Conservation (phyloP, 2,888 invertebrate species). For the Lasioglossum morio region DNA sequence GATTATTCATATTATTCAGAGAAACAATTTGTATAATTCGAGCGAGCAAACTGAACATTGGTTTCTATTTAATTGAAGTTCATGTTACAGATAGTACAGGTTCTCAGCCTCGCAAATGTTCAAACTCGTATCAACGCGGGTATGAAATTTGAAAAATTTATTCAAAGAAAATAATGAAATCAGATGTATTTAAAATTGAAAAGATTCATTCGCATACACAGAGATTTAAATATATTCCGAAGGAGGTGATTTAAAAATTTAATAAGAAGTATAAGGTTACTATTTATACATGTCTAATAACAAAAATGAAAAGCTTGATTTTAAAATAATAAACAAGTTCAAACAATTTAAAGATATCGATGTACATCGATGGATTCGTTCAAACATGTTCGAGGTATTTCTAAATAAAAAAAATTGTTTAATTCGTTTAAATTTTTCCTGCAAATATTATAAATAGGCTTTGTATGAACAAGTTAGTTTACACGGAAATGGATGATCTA, state of each 20-base stretch:
- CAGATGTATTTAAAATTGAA: not conserved
- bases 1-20: not conserved
- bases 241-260: not conserved
- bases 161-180: not conserved
- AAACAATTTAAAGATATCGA: not conserved
- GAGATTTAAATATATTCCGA: not conserved
- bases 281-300: not conserved
- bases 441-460: not conserved
- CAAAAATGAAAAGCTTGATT: not conserved
- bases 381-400: not conserved
- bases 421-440: not conserved
- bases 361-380: not conserved
- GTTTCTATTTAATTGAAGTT: not conserved
- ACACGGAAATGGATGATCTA: not conserved
- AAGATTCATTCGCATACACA: not conserved
- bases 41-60: not conserved
- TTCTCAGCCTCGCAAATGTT: not conserved
- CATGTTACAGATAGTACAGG: not conserved
- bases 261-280: not conserved
- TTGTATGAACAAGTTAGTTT: not conserved
- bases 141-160: not conserved
- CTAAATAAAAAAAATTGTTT: not conserved
- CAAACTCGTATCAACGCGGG: not conserved
- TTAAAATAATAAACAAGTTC: not conserved
- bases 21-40: not conserved